phyloP scores from a whole-genome alignment of 1,140 invertebrate genomes.

The Sinella curviseta region DNA sequence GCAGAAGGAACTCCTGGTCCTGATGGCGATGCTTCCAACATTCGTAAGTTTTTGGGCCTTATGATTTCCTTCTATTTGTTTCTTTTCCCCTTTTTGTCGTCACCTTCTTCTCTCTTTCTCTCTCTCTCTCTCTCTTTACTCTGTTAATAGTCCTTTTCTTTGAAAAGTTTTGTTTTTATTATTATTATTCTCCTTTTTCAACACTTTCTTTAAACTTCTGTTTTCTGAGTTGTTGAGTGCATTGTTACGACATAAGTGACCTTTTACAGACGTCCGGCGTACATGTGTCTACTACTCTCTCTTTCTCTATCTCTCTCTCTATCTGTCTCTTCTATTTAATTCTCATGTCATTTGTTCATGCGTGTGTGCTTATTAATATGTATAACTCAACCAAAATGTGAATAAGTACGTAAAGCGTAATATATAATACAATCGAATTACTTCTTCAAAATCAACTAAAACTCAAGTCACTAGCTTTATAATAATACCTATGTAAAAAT shows the following conservation, averaged over 20 bases:
- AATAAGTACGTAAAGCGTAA: too few species aligned
- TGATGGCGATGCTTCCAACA: slow-evolving; percentile 59
- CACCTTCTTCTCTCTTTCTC: slow-evolving; percentile 11
- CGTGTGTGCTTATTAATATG: neutral
- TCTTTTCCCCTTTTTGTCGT: slow-evolving; percentile 23
- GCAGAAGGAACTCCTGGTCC: slow-evolving; percentile 48
- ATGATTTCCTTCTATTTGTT: neutral
- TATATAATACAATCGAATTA: too few species aligned
- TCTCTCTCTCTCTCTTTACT: too few species aligned
- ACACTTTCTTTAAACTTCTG: neutral
- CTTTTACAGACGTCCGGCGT: neutral
- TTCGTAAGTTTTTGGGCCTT: slow-evolving; percentile 59
- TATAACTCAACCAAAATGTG: too few species aligned
- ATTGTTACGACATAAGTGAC: neutral
- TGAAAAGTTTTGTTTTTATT: neutral
- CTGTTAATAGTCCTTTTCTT: neutral
- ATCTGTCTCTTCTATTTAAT: neutral
- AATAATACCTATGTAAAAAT: too few species aligned
- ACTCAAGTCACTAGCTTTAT: neutral
- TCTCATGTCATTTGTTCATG: neutral
- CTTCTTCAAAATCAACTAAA: neutral
- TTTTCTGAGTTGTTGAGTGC: neutral
- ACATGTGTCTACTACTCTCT: neutral
- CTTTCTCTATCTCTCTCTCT: neutral
- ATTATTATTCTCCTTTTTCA: neutral